phyloP scores from a whole-genome alignment of 2,888 invertebrate species.

The Listrodromus nycthemerus region DNA sequence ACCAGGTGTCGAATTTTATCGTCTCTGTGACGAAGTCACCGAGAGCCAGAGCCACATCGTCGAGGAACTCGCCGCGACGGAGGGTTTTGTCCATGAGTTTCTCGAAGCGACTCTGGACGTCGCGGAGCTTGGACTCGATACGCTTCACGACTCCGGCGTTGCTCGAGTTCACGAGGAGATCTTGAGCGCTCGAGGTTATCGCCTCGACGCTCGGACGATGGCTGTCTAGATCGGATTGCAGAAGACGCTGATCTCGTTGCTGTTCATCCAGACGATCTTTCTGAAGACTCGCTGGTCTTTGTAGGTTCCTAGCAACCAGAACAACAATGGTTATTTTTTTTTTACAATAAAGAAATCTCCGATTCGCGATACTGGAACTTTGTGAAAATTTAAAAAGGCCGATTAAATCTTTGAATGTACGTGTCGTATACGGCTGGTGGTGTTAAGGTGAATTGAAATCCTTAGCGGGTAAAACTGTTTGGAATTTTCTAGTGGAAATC shows the following conservation, averaged over 20 bases:
- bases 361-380: no score
- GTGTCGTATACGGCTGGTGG: no score
- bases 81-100: slow-evolving; percentile 92
- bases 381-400: no score
- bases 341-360: no score
- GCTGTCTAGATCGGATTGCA: slow-evolving; percentile 93
- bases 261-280: slow-evolving; percentile 96
- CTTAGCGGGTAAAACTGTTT: no score
- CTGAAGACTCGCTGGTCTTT: slow-evolving; percentile 94
- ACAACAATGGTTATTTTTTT: not conserved
- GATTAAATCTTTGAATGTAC: not conserved
- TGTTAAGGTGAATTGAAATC: no score
- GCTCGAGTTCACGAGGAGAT: slow-evolving; percentile 92
- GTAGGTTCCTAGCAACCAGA: slow-evolving; percentile 85
- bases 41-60: slow-evolving; percentile 90
- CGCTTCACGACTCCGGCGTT: slow-evolving; percentile 95
- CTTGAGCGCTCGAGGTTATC: slow-evolving; percentile 91
- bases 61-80: slow-evolving; percentile 92
- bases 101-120: slow-evolving; percentile 94
- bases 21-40: slow-evolving; percentile 77
- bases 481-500: no score
- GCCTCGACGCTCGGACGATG: slow-evolving; percentile 94
- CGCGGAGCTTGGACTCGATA: slow-evolving; percentile 94
- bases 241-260: slow-evolving; percentile 93
- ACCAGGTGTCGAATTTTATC: slow-evolving; percentile 90